Evolutionary conservation across 2,797 vertebrate species (phyloP), one percentile per base, ranked within the genome.

Genomic region (Enteromius mattozi): DNA sequence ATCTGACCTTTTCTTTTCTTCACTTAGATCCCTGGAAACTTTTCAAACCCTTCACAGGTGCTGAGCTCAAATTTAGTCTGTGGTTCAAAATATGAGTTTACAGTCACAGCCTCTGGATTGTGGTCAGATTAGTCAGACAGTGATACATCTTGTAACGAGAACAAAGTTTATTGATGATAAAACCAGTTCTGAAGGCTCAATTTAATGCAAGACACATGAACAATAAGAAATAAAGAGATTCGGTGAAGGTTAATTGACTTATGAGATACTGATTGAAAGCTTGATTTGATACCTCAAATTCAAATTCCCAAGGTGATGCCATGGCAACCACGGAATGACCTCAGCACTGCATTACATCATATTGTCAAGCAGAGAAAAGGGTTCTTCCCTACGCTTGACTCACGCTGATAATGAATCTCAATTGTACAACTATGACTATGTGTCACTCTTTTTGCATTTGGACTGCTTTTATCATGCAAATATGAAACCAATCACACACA

Each of bases 341-440:
- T 89, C 86, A 85, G 69, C 81, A 59, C 37, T 83, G 77, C 84
- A 87, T 87, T 84, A 86, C 87, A 86, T 86, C 87, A 89, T 81
- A 66, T 80, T 78, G 65, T 56, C 65, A 35, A 70, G 70, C 35
- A 83, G 54, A 84, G 68, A 65, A 21, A 49, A 21, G 1, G 35
- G 61, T 66, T 66, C 72, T 77, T 77, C 70, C 72, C 59, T 21
- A 27, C 4, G 42, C 42, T 47, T 76, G 68, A 86, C 54, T 86
- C 27, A 24, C 3, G 24, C 63, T 59, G 47, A 81, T 49, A 69
- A 69, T 86, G 86, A 87, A 83, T 86, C 84, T 86, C 69, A 81
- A 78, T 65, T 35, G 69, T 69, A 76, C 66, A 51, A 88, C 72
- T 88, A 85, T 83, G 86, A 85, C 79, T 83, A 76, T 65, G 45